Base-by-base conservation (phyloP, 2,113 vertebrate genomes). In the Takifugu bimaculatus region DNA sequence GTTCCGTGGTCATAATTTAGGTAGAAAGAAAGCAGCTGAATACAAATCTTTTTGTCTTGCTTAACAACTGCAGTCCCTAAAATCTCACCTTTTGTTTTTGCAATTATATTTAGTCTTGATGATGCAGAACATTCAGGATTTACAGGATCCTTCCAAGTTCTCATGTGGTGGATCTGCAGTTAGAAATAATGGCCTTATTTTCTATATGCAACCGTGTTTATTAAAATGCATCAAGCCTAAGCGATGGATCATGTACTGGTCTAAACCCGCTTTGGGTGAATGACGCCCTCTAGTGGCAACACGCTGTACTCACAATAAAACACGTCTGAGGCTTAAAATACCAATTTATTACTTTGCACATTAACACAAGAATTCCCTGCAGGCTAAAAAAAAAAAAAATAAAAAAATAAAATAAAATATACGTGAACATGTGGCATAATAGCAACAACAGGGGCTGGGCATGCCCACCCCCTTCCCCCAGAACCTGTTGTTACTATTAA, bases 341-440 rank as follows among this genome's bases (percentile, higher is more conserved):
- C 93, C 94, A 91, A 84, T 93, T 92, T 93, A 93, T 94, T 93
- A 91, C 92, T 90, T 93, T 93, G 93, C 93, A 96, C 94, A 93
- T 92, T 85, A 95, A 97, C 95, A 96, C 94, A 96, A 92, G 82
- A 87, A 89, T 93, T 92, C 95, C 97, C 96, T 96, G 95, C 97
- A 96, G 93, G 93, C 93, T 93, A 94, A 93, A 93, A 86, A 84
- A 84, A 90, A 87, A 70, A 65, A 57, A 60, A 81, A 80, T 84
- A 63, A 69, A 32, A 26, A 45, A n/a, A n/a, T n/a, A n/a, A 49
- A 52, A 64, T 25, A 65, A 63, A 70, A 69, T 50, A 10, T 28
- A 74, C 67, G 78, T 86, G 54, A 78, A 80, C 82, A 88, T 79
- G 82, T 91, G 81, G 94, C 91, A 90, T 89, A 91, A 90, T 89